Evolutionary conservation across 2,888 invertebrate species (phyloP).

Genomic region (Euplexia lucipara): DNA sequence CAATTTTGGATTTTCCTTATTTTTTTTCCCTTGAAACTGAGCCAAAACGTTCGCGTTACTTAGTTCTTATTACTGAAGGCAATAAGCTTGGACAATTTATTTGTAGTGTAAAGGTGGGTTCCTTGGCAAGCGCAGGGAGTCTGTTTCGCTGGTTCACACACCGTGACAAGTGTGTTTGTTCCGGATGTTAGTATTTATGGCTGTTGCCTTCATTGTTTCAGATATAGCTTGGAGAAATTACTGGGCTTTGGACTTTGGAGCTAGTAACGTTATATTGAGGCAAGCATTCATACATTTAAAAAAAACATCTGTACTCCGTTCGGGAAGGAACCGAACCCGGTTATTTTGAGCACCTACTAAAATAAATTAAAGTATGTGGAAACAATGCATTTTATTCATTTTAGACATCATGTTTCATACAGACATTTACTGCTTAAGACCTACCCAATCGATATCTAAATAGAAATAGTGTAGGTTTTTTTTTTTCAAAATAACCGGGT

Average conservation of each 20-base stretch:
- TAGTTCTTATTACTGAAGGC: constrained; percentile 57
- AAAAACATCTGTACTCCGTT: no score
- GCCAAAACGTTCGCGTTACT: constrained; percentile 52
- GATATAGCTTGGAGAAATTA: constrained; percentile 35
- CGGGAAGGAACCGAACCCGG: no score
- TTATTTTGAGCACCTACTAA: no score
- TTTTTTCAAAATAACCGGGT: no score
- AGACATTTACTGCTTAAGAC: no score
- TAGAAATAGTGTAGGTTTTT: no score
- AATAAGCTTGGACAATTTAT: constrained; percentile 62
- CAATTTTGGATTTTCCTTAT: neutral
- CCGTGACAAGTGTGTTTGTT: constrained; percentile 65
- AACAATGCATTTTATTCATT: no score
- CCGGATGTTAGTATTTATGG: constrained; percentile 64
- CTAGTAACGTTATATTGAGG: constrained; percentile 6
- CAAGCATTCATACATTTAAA: no score
- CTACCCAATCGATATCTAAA: no score
- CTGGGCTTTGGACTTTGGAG: constrained; percentile 18
- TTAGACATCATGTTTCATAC: no score
- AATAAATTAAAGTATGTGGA: no score
- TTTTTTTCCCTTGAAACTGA: constrained; percentile 51
- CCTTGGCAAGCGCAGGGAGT: constrained; percentile 54
- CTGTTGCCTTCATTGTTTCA: constrained; percentile 47
- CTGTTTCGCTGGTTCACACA: constrained; percentile 43
- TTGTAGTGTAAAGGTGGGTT: constrained; percentile 57